phyloP scores from a whole-genome alignment of 2,888 invertebrate genomes.

The Loripinus fragilis region DNA sequence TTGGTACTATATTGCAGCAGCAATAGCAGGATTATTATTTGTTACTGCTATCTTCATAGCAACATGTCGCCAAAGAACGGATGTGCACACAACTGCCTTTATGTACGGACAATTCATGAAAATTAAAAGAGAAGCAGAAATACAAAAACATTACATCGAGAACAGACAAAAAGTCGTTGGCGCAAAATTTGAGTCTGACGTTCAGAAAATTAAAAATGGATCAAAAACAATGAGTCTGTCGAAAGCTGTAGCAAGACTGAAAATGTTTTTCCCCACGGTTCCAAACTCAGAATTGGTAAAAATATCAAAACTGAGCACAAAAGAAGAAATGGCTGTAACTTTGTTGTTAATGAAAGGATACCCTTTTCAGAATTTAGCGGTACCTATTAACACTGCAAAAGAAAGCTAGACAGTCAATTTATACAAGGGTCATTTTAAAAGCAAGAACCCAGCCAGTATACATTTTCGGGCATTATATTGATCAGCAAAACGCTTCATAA shows the following conservation, averaged over 20 bases:
- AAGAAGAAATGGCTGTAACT: conserved; percentile 68
- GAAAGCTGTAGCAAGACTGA: conserved; percentile 65
- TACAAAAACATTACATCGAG: conserved; percentile 52
- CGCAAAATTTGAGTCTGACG: conserved; percentile 40
- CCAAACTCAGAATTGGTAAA: conserved; percentile 47
- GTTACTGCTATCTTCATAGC: conserved; percentile 54
- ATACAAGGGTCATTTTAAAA: no score
- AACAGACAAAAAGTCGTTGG: conserved; percentile 37
- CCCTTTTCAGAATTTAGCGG: conserved; percentile 62
- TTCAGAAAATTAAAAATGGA: conserved; percentile 25
- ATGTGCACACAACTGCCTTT: conserved; percentile 62
- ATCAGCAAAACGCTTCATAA: no score
- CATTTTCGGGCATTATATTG: no score
- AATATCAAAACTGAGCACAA: conserved; percentile 46
- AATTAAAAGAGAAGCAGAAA: conserved; percentile 58
- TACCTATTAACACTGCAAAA: no score
- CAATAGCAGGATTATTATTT: conserved; percentile 35
- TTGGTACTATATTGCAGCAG: conserved; percentile 65
- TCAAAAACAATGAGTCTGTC: conserved; percentile 39
- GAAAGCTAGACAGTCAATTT: no score
- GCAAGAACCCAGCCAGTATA: no score
- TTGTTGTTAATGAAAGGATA: conserved; percentile 65
- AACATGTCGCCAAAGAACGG: conserved; percentile 47
- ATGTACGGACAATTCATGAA: conserved; percentile 62
- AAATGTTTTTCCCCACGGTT: conserved; percentile 69